A percentile compares a stretch with the other conserved stretches of the same genome.
phyloP scores from a whole-genome alignment of 2,113 vertebrate genomes.

The Hassar affinis region DNA sequence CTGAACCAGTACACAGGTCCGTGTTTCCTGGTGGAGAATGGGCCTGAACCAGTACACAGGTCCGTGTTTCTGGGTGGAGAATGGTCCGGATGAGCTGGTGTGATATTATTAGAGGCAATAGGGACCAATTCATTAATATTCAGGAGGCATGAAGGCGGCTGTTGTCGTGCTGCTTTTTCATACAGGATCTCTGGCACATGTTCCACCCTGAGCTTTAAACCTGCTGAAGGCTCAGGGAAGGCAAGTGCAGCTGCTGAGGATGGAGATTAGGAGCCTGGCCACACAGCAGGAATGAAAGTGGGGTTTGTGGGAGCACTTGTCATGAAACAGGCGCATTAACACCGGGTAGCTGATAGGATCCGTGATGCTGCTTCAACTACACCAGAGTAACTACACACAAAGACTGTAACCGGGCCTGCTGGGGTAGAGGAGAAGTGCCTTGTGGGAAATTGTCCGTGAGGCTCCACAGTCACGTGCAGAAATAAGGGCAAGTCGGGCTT shows the following conservation, averaged over 20 bases:
- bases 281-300: slow-evolving; percentile 30
- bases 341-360: background rate
- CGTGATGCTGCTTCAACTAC: background rate
- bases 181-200: background rate
- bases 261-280: slow-evolving; percentile 26
- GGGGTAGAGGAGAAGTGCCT: background rate
- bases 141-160: background rate
- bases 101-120: background rate
- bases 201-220: slow-evolving; percentile 24
- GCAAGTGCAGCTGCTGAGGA: background rate
- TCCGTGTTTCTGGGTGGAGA: background rate
- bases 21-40: background rate
- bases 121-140: slow-evolving; percentile 38
- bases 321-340: slow-evolving; percentile 37
- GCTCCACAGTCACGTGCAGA: background rate
- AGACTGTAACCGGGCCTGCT: slow-evolving; percentile 5
- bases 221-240: background rate
- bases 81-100: background rate
- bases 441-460: background rate
- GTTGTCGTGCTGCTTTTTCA: slow-evolving; percentile 6
- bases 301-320: slow-evolving; percentile 40
- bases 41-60: no score
- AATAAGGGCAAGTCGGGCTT: background rate
- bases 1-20: no score
- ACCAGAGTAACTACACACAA: background rate